These are phyloP conservation scores for Capitella teleta DNA, from an alignment of 1,140 invertebrate species.

Conservation along the genomic window DNA sequence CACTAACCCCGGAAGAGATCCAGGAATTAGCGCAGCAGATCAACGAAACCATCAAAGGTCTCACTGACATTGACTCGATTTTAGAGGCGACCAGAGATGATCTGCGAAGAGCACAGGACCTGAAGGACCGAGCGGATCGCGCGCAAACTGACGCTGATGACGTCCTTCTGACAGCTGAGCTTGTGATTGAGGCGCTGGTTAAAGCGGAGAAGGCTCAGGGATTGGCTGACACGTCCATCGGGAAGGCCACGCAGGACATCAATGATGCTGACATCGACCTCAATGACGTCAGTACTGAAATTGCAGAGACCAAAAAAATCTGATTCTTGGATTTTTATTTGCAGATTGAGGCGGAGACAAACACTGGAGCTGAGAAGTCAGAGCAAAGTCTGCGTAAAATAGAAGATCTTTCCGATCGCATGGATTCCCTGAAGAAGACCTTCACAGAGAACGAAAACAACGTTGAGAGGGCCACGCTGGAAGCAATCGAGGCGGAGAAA, in stretches of 20 bases:
- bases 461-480: conserved; percentile 49
- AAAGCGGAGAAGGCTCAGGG: conserved; percentile 66
- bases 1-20: conserved; percentile 73
- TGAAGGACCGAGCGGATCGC: conserved; percentile 65
- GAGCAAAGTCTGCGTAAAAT: conserved; percentile 60
- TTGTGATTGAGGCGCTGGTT: conserved; percentile 49
- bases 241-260: conserved; percentile 68
- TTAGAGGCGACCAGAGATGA: conserved; percentile 71
- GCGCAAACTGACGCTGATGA: conserved; percentile 57
- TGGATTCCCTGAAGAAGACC: conserved; percentile 62
- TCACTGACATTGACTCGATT: conserved; percentile 83
- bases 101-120: conserved; percentile 56
- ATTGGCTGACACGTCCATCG: conserved; percentile 63
- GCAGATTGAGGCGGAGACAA: conserved; percentile 58
- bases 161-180: conserved; percentile 48
- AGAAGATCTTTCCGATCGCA: conserved; percentile 51
- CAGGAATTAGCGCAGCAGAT: conserved; percentile 69
- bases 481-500: conserved; percentile 46
- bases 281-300: conserved; percentile 41
- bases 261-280: conserved; percentile 62
- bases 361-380: conserved; percentile 59
- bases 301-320: neutral
- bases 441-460: conserved; percentile 62
- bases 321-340: too few species aligned
- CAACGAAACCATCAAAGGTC: conserved; percentile 66